phyloP scores from a whole-genome alignment of 2,113 vertebrate species.

The Suncus etruscus region DNA sequence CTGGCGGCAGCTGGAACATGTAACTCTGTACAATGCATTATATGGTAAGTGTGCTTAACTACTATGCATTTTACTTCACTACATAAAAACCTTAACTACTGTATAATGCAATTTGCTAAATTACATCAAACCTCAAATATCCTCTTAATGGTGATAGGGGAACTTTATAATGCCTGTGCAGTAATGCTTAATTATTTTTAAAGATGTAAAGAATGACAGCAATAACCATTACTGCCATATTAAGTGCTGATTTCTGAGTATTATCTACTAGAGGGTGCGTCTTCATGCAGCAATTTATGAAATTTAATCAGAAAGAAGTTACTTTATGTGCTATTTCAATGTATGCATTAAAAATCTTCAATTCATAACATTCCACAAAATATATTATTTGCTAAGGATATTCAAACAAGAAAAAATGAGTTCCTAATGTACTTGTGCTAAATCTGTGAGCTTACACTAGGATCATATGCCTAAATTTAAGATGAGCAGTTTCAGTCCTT shows the following conservation, averaged over 20 bases:
- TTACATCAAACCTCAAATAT: conserved; percentile 81
- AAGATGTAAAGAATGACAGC: conserved; percentile 83
- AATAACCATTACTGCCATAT: conserved; percentile 82
- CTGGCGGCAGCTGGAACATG: conserved; percentile 83
- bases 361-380: conserved; percentile 51
- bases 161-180: conserved; percentile 79
- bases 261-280: conserved; percentile 71
- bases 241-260: conserved; percentile 79
- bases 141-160: conserved; percentile 79
- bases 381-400: background rate
- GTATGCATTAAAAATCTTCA: conserved; percentile 28
- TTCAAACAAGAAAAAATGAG: background rate
- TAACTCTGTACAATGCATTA: conserved; percentile 74
- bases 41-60: conserved; percentile 78
- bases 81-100: conserved; percentile 82
- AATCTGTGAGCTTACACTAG: background rate
- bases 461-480: conserved; percentile 48
- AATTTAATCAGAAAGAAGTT: conserved; percentile 76
- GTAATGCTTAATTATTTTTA: conserved; percentile 85
- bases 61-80: conserved; percentile 73
- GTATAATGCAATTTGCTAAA: conserved; percentile 83
- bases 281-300: conserved; percentile 74
- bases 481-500: conserved; percentile 59
- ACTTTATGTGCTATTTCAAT: conserved; percentile 39
- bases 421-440: conserved; percentile 27